These are phyloP conservation scores for Arenaria interpres DNA, from an alignment of 2,113 vertebrate genomes.

Conservation along the genomic window DNA sequence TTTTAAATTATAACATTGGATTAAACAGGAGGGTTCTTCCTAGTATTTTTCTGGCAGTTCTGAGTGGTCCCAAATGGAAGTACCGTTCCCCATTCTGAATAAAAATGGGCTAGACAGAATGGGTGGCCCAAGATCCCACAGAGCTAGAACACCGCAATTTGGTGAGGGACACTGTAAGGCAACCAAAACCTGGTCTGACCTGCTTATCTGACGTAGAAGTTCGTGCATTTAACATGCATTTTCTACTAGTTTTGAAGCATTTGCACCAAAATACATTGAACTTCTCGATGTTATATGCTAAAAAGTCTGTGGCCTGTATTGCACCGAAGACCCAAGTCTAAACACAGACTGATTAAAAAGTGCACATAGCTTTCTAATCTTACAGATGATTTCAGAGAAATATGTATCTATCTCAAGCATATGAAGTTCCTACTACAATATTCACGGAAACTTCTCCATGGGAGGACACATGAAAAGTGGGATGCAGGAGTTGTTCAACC, in stretches of 20 bases:
- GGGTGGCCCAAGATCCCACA: neutral
- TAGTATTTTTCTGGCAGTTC: neutral
- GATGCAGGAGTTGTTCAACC: neutral
- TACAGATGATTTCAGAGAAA: neutral
- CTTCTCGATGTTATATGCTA: neutral
- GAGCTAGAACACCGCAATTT: neutral
- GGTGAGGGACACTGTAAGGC: neutral
- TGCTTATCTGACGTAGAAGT: neutral
- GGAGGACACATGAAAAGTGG: neutral
- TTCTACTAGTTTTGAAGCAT: neutral
- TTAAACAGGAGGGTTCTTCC: neutral
- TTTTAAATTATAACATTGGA: neutral
- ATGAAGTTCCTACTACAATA: neutral
- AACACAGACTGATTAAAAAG: neutral
- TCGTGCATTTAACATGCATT: neutral
- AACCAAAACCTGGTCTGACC: neutral
- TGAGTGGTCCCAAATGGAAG: neutral
- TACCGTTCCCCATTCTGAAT: neutral
- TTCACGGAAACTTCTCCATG: neutral
- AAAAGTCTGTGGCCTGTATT: neutral
- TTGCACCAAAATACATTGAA: neutral
- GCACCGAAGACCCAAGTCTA: neutral
- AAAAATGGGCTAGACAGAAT: neutral
- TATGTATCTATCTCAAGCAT: neutral
- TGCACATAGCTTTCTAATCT: neutral